Conservation (phyloP, 2,113 vertebrate genomes). For the Crotalus tigris region DNA sequence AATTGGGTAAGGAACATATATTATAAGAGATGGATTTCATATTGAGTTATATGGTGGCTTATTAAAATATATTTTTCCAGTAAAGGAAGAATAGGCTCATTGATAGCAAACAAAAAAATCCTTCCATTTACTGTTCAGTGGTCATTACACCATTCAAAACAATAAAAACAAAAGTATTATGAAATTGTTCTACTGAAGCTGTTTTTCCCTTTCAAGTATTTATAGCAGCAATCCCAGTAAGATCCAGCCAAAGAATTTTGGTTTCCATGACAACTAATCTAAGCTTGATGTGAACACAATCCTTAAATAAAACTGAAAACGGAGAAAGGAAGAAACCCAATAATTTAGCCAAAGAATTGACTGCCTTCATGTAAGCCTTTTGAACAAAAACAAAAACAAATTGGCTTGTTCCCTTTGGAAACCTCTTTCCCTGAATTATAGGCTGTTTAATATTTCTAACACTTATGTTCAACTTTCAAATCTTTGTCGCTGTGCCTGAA, state of each 20-base stretch:
- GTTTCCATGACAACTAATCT: constrained; percentile 68
- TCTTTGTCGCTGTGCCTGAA: background rate
- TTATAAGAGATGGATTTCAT: background rate
- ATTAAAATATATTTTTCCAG: background rate
- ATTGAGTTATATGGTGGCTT: background rate
- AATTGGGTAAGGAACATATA: background rate
- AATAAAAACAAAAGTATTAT: constrained; percentile 31
- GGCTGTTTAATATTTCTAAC: background rate
- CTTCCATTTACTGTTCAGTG: too few relatives aligned
- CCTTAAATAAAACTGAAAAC: constrained; percentile 56
- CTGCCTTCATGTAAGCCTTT: background rate
- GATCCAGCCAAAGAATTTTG: constrained; percentile 41
- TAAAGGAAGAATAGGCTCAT: background rate
- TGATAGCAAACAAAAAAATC: background rate
- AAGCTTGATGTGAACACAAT: constrained; percentile 56
- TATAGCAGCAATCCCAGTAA: constrained; percentile 48
- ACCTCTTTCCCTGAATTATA: background rate
- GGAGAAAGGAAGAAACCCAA: background rate
- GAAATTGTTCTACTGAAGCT: constrained; percentile 27
- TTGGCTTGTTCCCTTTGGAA: background rate
- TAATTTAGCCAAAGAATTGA: constrained; percentile 31
- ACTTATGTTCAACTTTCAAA: background rate
- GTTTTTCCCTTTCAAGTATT: constrained; percentile 43
- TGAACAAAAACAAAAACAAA: background rate
- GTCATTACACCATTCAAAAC: background rate